Evolutionary conservation across 2,797 vertebrate species (phyloP), one percentile per base, ranked within the genome.

Genomic region (Pangasius krempfi): DNA sequence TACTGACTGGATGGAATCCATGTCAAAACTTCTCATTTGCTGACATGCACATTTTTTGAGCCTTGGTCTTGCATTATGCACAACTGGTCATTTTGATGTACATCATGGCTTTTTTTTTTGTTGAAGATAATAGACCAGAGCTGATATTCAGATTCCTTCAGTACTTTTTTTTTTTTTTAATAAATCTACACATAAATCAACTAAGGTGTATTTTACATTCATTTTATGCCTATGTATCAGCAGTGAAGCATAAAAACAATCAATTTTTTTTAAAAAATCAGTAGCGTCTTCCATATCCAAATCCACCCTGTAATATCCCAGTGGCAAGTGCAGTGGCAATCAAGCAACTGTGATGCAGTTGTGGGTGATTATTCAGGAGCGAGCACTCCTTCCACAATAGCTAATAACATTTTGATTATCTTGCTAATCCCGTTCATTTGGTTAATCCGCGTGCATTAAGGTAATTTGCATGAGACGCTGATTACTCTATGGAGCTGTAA

Each of bases 401-500:
- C 70, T 90, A 81, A 89, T 92, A 89, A 87, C 91, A 84, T 73
- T 85, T 91, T 88, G 44, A 91, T 92, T 88, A 92, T 81, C 82
- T 87, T 47, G 37, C 83, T 89, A 90, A 92, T 91, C 89, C 88
- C 68, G 78, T 76, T 78, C 81, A 91, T 92, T 91, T 89, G 85
- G 86, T 87, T 86, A 91, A 91, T 89, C 73, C n/a, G 33, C 33
- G 30, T 73, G 85, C 64, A 90, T 92, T 91, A 88, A 89, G 54
- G 88, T 88, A 75, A 93, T 93, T 92, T 91, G 81, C 88, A 92
- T 91, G 79, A 76, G 84, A 89, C 84, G 79, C 70, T 76, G 87
- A 89, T 91, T 91, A 90, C 76, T 72, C 56, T 52, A 44, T 87
- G 40, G 70, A 56, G 78, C 58, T 16, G 40, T 66, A 33, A 87